Evolutionary conservation across 2,888 invertebrate species (phyloP), one percentile per base, ranked within the genome.

Genomic region (Gari tellinella): DNA sequence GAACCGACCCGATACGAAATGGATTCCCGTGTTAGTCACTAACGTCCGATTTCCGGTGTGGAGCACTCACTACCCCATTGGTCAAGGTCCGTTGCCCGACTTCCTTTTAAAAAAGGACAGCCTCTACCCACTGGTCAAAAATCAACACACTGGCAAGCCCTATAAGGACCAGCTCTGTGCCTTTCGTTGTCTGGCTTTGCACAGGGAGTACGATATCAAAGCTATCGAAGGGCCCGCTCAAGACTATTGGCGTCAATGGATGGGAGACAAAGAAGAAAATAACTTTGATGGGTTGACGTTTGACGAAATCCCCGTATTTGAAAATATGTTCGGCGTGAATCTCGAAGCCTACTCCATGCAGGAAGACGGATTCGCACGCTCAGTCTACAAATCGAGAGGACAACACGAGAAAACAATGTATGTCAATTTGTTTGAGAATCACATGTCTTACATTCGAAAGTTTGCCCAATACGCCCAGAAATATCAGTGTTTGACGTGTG

Each of bases 381-480:
- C 70, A 0, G 25, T 75, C 1, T 70, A 63, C 31, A 70, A 63
- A 63, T 70, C 75, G 19, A 21, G 66, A 8, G 53, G 58, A 0
- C 48, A 21, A 10, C 55, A 56, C 14, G 40, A 58, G 1, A 41
- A 25, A 37, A 60, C 63, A 15, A 68, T 76, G 72, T 63, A 72
- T 45, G 55, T 76, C 23, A 76, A 76, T 38, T 15, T 63, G 45
- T 68, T 51, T 40, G 76, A 67, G 38, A 62, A 76, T 31, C 76
- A 72, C 38, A n/a, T 63, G 15, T 68, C 65, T 15, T 73, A 64
- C 45, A 62, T 76, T 14, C n/a, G 25, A 12, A 31, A 62, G n/a
- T 70, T 65, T 19, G 3, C 40, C 19, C 12, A 17, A 15, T 73
- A 62, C 52, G 56, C 56, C n/a, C 8, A 56, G n/a, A 70, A 66